phyloP scores from a whole-genome alignment of 2,888 invertebrate species.

The Therioaphis trifolii region DNA sequence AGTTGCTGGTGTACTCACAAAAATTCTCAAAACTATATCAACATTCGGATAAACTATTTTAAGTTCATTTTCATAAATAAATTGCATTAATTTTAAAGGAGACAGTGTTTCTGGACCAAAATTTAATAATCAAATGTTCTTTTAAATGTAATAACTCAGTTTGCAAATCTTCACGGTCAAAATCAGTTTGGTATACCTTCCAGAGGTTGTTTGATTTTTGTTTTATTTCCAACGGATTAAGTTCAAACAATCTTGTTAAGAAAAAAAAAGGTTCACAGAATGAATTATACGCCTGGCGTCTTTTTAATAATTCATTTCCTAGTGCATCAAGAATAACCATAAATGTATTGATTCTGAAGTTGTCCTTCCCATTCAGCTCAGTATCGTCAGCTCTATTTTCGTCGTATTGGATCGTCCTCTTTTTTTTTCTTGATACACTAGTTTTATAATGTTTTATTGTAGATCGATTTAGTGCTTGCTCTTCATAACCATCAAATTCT shows the following conservation, averaged over 20 bases:
- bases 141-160: slow-evolving; percentile 21
- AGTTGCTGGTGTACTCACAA: neutral
- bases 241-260: neutral
- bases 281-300: neutral
- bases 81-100: neutral
- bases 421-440: slow-evolving; percentile 29
- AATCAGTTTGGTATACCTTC: slow-evolving; percentile 10
- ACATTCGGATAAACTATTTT: slow-evolving; percentile 8
- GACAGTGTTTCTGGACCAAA: neutral
- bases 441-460: slow-evolving; percentile 12
- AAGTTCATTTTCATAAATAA: slow-evolving; percentile 7
- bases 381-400: slow-evolving; percentile 13
- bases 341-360: slow-evolving; percentile 30
- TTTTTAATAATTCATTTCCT: slow-evolving; percentile 22
- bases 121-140: slow-evolving; percentile 7
- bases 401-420: slow-evolving; percentile 6
- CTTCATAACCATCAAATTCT: slow-evolving; percentile 32
- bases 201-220: neutral
- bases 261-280: slow-evolving; percentile 5
- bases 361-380: slow-evolving; percentile 8
- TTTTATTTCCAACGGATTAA: neutral
- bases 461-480: slow-evolving; percentile 19
- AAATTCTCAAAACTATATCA: neutral
- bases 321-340: slow-evolving; percentile 37
- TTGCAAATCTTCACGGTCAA: slow-evolving; percentile 18